phyloP scores from a whole-genome alignment of 2,797 vertebrate species.

The Columba guinea region DNA sequence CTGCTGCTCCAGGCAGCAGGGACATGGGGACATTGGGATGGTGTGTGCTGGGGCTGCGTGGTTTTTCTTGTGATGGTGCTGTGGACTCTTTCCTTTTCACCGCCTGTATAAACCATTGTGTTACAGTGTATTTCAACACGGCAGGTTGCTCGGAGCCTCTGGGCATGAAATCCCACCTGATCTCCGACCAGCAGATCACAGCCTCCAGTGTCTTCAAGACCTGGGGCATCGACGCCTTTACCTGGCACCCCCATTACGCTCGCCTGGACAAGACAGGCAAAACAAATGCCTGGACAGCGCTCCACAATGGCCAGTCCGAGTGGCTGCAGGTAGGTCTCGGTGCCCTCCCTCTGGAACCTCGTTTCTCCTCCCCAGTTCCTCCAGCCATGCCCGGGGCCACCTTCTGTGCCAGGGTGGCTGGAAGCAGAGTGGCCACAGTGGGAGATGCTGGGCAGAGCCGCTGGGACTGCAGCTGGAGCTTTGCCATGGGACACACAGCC shows the following conservation, averaged over 20 bases:
- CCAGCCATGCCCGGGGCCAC: background rate
- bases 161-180: constrained; percentile 89
- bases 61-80: background rate
- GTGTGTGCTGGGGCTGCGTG: background rate
- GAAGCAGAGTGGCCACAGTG: accelerated
- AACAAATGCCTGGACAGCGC: constrained; percentile 94
- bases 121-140: constrained; percentile 86
- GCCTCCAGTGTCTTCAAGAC: constrained; percentile 90
- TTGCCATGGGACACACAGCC: background rate
- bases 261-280: constrained; percentile 93
- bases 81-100: constrained; percentile 60
- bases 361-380: background rate
- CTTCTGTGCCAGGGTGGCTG: background rate
- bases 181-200: constrained; percentile 88
- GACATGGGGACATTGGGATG: background rate
- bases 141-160: constrained; percentile 91
- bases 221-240: constrained; percentile 91
- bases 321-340: constrained; percentile 90
- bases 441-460: background rate
- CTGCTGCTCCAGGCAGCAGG: background rate
- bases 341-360: background rate
- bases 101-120: constrained; percentile 63
- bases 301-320: constrained; percentile 80
- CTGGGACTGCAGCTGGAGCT: background rate
- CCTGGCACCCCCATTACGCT: constrained; percentile 90